Conservation (phyloP, 2,888 invertebrate species). For the Nemurella pictetii region DNA sequence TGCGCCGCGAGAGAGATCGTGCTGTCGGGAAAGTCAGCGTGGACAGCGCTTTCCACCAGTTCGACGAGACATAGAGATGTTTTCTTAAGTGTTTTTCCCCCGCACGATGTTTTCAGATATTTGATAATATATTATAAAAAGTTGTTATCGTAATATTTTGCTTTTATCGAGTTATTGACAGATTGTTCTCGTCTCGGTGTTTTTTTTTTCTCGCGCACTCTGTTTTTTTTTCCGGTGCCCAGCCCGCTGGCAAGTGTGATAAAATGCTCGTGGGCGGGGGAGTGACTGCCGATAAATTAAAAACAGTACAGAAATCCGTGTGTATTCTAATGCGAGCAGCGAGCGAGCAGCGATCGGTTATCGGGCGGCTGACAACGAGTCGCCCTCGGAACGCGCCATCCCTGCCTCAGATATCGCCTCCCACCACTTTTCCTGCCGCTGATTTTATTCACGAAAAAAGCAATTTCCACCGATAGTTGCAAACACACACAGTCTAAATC, state of each 20-base stretch:
- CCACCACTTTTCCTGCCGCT: neutral
- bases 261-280: neutral
- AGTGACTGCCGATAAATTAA: neutral
- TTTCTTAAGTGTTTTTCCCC: slow-evolving; percentile 11
- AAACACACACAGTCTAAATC: neutral
- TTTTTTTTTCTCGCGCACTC: neutral
- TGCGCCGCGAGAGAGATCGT: neutral
- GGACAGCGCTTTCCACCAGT: neutral
- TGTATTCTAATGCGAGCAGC: too few species aligned
- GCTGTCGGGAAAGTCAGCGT: neutral
- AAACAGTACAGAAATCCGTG: neutral
- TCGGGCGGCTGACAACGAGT: too few species aligned
- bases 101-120: slow-evolving; percentile 1
- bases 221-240: neutral
- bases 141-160: neutral
- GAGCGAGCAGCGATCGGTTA: too few species aligned
- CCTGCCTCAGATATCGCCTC: neutral
- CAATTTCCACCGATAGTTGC: neutral
- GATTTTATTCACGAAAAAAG: neutral
- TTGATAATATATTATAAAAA: slow-evolving; percentile 6
- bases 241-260: neutral
- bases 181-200: neutral
- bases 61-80: neutral
- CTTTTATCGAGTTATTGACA: slow-evolving; percentile 10
- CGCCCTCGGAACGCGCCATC: too few species aligned